Evolutionary conservation across 2,888 invertebrate species (phyloP), one percentile per base, ranked within the genome.

Genomic region (Mythimna impura): DNA sequence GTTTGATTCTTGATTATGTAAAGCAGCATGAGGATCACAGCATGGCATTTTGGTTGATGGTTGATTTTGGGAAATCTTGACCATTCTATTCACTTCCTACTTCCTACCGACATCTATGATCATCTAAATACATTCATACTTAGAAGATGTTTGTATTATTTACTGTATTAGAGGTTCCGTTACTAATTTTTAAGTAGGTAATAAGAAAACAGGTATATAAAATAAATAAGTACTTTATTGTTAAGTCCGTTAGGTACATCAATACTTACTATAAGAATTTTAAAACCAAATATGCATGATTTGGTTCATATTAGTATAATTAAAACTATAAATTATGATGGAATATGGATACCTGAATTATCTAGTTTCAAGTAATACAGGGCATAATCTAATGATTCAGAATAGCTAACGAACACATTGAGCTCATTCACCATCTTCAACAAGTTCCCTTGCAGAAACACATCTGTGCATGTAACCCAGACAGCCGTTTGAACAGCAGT

Each of bases 401-500:
- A 64, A 50, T 14, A 36, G 30, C 3, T 57, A n/a, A 34, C 25
- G n/a, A 25, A 30, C 57, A 57, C 6, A 36, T 30, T 40, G 22
- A 34, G 22, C 22, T 54, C 52, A 62, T 47, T 54, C n/a, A 17
- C 43, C 17, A 47, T 73, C 54, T 47, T 52, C 64, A 25, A 22
- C 30, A 10, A 57, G 5, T 66, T 77, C 58, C 36, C 62, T 76
- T 54, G 88, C 85, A 4, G 92, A 90, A 43, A 94, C 94, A 75
- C 94, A 95, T 85, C 86, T 89, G 86, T 88, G 92, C 91, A 91
- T 74, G 80, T 89, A 95, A 25, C 93, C 93, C 50, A 93, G 83
- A 65, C 95, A 95, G 1, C 93, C 77, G 60, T 90, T 87, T 3
- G 90, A 82, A 74, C 95, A 95, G 88, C 95, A 95, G 57, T 95